Evolutionary conservation across 2,888 invertebrate species (phyloP), one percentile per base, ranked within the genome.

Genomic region (Morpho deidamia): DNA sequence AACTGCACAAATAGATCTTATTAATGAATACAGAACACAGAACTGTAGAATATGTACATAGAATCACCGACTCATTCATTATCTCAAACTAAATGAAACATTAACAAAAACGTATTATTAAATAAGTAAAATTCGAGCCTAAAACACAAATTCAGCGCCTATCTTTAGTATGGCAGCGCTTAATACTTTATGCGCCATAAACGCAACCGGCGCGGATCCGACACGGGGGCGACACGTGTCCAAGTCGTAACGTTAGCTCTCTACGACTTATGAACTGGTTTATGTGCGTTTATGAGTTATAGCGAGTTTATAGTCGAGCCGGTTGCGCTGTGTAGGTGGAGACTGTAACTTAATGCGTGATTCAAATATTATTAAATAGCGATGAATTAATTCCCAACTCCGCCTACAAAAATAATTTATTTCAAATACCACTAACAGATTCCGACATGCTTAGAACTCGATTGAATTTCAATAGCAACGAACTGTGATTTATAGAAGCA

Each of bases 221-320:
- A 39, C 44, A 37, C 55, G 51, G 35, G 32, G 46, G 50, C 53
- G 51, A 43, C 56, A 56, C 52, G 45, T 56, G 56, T 34, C 42
- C 38, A 34, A 10, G 45, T 57, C 57, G 57, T 57, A 50, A 56
- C 33, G 46, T 57, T 33, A 43, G 44, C 47, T 40, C 42, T 50
- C 53, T 54, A 38, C 39, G 49, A 41, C 46, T 44, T 50, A 53
- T 50, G 50, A 44, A 47, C 56, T 52, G 40, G 41, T 23, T 44
- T 44, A 42, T 41, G n/a, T 11, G 40, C 34, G 35, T 43, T 48
- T 56, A 44, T 47, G 56, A 57, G 38, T 47, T 57, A 53, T 40
- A 46, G 33, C 23, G 14, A 44, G 45, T 53, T 57, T 40, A 54
- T 54, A 47, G 39, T 42, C 32, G 7, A 45, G 37, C 37, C 8